Evolutionary conservation across 2,888 invertebrate genomes (phyloP).

Genomic region (Eupithecia pulchellata): DNA sequence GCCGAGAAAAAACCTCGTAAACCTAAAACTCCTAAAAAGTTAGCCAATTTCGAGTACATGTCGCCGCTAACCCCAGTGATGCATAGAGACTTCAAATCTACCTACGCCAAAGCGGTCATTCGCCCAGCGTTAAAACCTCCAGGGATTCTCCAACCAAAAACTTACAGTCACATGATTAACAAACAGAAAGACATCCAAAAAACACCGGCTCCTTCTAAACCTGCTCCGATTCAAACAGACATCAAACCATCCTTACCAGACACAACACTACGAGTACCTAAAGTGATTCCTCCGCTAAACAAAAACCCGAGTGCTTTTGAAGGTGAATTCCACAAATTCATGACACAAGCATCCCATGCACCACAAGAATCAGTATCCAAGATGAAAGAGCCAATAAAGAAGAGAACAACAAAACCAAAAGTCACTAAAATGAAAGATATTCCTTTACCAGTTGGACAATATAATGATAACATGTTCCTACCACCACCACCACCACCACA

Average conservation of each 20-base stretch:
- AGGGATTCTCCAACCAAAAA: constrained; percentile 15
- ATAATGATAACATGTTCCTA: constrained; percentile 75
- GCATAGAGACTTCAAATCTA: constrained; percentile 43
- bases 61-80: constrained; percentile 68
- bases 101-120: constrained; percentile 2
- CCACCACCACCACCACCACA: constrained; percentile 29
- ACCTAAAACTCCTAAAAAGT: constrained; percentile 67
- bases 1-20: constrained; percentile 71
- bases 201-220: background rate
- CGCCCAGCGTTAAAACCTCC: constrained; percentile 1
- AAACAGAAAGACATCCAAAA: constrained; percentile 15
- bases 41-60: constrained; percentile 59
- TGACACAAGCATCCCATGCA: constrained; percentile 47
- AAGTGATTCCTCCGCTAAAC: constrained; percentile 64
- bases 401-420: constrained; percentile 29
- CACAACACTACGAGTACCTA: constrained; percentile 57
- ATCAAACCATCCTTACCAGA: constrained; percentile 50
- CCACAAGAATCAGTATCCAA: background rate
- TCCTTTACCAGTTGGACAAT: constrained; percentile 70
- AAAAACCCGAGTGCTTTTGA: constrained; percentile 77
- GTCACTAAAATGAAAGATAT: constrained; percentile 13
- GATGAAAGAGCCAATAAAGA: constrained; percentile 1
- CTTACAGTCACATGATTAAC: constrained; percentile 29
- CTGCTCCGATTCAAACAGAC: constrained; percentile 33
- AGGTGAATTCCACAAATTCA: constrained; percentile 76